A percentile compares a stretch with the other conserved stretches of the same genome.
These are phyloP conservation scores for Carcharodon carcharias DNA, from an alignment of 2,797 vertebrate species.

Conservation along the genomic window DNA sequence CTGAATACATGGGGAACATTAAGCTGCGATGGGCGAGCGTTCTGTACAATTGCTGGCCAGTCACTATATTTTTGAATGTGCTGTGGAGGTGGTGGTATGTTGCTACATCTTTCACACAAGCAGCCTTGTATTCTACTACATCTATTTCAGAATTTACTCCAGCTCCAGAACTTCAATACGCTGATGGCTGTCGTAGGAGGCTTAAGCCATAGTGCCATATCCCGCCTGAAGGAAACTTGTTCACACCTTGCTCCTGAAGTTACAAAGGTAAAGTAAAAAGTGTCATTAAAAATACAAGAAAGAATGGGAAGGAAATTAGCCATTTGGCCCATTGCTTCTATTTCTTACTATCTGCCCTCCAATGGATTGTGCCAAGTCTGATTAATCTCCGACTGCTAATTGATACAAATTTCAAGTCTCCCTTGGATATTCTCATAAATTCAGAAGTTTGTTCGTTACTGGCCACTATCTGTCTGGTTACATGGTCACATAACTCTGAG, in stretches of 20 bases:
- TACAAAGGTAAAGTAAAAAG: conserved; percentile 67
- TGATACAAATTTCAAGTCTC: neutral
- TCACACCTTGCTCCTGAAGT: conserved; percentile 80
- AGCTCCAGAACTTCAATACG: conserved; percentile 94
- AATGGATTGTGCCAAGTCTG: neutral
- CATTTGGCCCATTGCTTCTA: neutral
- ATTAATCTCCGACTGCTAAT: neutral
- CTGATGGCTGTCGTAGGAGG: conserved; percentile 94
- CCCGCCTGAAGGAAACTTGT: conserved; percentile 89
- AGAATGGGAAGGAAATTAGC: too few relatives aligned
- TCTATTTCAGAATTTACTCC: conserved; percentile 76
- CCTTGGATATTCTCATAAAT: neutral
- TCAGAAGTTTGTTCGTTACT: neutral
- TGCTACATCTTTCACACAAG: neutral
- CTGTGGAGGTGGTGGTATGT: neutral
- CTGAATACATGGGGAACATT: neutral
- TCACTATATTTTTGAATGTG: neutral
- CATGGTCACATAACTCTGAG: neutral
- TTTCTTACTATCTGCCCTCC: too few relatives aligned
- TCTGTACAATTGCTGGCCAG: neutral
- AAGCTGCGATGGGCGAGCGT: neutral
- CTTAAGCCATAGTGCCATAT: conserved; percentile 92
- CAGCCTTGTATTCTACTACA: conserved; percentile 33
- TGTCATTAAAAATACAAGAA: neutral
- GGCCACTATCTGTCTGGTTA: neutral